A percentile compares a stretch with the other conserved stretches of the same genome.
phyloP scores from a whole-genome alignment of 53 echinoderm and acorn worm genomes.

The Apostichopus leukothele region DNA sequence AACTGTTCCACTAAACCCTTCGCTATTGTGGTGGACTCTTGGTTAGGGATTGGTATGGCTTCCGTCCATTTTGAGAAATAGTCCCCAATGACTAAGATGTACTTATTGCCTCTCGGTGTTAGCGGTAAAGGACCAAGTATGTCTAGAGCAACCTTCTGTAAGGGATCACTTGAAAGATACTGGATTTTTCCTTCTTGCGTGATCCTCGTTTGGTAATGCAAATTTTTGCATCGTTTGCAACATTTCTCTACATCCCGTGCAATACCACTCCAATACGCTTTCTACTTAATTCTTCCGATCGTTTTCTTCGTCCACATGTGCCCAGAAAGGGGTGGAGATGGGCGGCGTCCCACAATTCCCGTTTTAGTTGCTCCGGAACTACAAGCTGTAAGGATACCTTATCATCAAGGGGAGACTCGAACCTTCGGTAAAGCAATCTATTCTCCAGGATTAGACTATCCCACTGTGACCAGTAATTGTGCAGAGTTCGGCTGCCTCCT shows the following conservation, averaged over 20 bases:
- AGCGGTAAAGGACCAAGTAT: constrained; percentile 5
- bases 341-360: neutral
- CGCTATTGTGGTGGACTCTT: constrained; percentile 4
- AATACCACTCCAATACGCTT: constrained; percentile 31
- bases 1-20: neutral
- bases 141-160: constrained; percentile 18
- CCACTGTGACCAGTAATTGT: constrained; percentile 16
- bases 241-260: neutral
- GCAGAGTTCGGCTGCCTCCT: constrained; percentile 17
- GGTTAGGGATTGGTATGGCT: neutral
- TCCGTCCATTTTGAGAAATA: constrained; percentile 25
- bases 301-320: constrained; percentile 30
- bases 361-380: neutral
- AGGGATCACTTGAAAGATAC: neutral
- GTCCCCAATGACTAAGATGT: constrained; percentile 23
- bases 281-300: neutral
- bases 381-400: constrained; percentile 3
- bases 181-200: neutral
- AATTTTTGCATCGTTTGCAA: constrained; percentile 4
- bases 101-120: constrained; percentile 9
- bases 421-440: neutral
- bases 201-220: constrained; percentile 25
- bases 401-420: neutral
- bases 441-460: constrained; percentile 4
- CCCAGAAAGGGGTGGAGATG: constrained; percentile 34